These are phyloP conservation scores for Anodontia alba DNA, from an alignment of 2,888 invertebrate genomes.

Conservation along the genomic window DNA sequence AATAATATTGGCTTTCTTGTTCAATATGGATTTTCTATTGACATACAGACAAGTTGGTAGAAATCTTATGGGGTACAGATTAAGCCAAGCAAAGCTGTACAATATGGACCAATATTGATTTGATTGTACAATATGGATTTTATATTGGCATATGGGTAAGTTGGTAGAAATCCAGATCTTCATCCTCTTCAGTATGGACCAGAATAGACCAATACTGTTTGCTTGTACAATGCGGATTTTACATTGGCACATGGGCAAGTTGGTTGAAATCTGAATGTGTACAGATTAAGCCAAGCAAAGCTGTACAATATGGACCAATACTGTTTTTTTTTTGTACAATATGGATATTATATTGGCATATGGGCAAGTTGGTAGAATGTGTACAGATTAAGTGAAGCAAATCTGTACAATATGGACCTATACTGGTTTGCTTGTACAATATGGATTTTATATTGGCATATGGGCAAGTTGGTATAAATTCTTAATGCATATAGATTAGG, in stretches of 20 bases:
- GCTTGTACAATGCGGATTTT: constrained; percentile 36
- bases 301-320: background rate
- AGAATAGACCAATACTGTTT: background rate
- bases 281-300: background rate
- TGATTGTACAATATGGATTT: constrained; percentile 25
- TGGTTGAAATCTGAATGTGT: constrained; percentile 95
- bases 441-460: background rate
- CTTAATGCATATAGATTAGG: background rate
- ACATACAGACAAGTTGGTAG: background rate
- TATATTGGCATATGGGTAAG: constrained; percentile 89
- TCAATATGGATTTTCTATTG: background rate
- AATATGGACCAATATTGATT: too few relatives aligned
- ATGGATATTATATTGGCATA: constrained; percentile 79
- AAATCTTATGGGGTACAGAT: background rate
- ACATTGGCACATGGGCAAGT: constrained; percentile 89
- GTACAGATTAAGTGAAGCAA: background rate
- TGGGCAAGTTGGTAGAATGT: constrained; percentile 94
- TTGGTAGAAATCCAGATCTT: constrained; percentile 91
- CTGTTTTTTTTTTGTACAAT: background rate
- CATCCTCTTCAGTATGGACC: constrained; percentile 89
- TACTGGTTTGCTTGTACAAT: background rate
- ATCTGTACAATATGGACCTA: background rate
- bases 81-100: background rate
- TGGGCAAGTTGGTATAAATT: background rate
- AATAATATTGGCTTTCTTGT: background rate